These are phyloP conservation scores for Rhynchotus rufescens DNA, from an alignment of 2,797 vertebrate genomes.

Conservation along the genomic window DNA sequence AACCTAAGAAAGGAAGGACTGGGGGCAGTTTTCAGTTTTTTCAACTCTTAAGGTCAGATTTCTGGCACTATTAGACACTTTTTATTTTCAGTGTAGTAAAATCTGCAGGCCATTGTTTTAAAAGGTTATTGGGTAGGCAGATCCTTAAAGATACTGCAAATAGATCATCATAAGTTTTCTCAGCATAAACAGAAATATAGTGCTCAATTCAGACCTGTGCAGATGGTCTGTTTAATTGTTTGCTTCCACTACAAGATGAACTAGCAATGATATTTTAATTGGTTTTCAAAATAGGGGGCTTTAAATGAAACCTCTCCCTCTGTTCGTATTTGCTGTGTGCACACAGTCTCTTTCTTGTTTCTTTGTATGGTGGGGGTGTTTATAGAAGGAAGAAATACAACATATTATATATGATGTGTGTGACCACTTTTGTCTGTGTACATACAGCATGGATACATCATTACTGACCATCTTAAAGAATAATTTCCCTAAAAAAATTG, in stretches of 20 bases:
- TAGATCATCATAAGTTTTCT: neutral
- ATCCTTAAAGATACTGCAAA: neutral
- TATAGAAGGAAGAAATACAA: neutral
- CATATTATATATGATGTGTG: neutral
- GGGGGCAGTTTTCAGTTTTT: neutral
- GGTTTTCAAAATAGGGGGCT: conserved; percentile 1
- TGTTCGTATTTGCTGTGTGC: neutral
- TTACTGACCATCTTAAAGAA: neutral
- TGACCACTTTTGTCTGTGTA: neutral
- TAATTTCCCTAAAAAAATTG: neutral
- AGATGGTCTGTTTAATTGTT: conserved; percentile 24
- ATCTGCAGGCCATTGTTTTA: neutral
- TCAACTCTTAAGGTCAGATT: neutral
- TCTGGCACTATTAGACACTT: neutral
- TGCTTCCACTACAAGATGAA: neutral
- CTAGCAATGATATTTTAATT: conserved; percentile 1
- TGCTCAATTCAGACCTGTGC: neutral
- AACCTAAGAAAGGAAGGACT: neutral
- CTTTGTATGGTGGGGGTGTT: neutral
- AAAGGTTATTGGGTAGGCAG: neutral
- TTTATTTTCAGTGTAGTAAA: neutral
- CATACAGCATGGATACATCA: neutral
- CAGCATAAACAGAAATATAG: neutral
- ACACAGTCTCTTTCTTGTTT: neutral
- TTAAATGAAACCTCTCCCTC: neutral